These are phyloP conservation scores for Dynastes tityus DNA, from an alignment of 2,888 invertebrate species.

Conservation along the genomic window DNA sequence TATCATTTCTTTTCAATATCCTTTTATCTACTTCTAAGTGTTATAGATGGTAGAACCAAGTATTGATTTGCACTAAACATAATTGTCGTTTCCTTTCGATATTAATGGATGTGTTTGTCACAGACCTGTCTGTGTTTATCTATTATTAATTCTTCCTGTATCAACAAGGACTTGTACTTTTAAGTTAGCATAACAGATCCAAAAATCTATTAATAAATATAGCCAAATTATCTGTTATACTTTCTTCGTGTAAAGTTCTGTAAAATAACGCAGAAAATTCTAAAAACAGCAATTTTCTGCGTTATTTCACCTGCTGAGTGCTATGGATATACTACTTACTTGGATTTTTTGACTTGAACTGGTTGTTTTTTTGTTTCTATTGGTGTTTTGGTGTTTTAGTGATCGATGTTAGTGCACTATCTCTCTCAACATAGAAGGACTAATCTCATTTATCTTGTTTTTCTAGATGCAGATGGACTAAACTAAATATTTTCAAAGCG, in stretches of 20 bases:
- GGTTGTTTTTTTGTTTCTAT: background rate
- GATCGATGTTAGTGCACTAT: background rate
- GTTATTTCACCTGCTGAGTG: no score
- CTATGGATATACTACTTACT: background rate
- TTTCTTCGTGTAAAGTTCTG: no score
- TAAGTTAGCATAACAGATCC: no score
- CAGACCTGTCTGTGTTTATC: background rate
- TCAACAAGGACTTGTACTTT: background rate
- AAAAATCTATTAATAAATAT: no score
- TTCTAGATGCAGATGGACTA: conserved; percentile 51
- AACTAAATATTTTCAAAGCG: conserved; percentile 42
- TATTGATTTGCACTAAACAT: no score
- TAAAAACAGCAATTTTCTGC: no score
- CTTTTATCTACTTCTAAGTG: no score
- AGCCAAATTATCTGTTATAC: no score
- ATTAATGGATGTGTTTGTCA: background rate
- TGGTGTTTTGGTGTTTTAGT: conserved; percentile 16
- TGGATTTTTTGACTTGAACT: background rate
- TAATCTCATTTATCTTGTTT: conserved; percentile 42
- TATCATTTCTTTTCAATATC: no score
- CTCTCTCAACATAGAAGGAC: background rate
- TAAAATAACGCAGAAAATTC: no score
- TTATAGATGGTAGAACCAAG: no score
- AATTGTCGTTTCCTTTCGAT: background rate
- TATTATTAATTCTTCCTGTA: background rate